Evolutionary conservation across 2,113 vertebrate genomes (phyloP), one percentile per base, ranked within the genome.

Genomic region (Nycticryphes semicollaris): DNA sequence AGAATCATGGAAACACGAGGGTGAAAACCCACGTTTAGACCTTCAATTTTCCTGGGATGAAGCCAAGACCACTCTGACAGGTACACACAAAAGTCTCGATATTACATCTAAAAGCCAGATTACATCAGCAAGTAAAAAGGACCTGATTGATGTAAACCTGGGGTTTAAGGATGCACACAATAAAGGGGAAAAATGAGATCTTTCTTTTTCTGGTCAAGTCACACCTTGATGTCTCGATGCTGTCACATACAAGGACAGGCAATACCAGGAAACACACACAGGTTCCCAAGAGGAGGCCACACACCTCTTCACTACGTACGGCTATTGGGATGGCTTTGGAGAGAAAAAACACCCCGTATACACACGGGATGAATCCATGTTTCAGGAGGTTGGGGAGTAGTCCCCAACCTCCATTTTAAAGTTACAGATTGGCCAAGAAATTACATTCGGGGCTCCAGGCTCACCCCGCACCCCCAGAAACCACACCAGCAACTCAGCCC

Each of bases 1-100:
- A 54, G 21, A 62, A 45, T 22, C 17, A 23, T 0, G 0, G 54
- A 50, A 69, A 56, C 0, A 1, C 1, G 37, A 86, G 47, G 12
- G 4, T 4, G 30, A 79, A 85, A 73, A 21, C 47, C 47, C 37
- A 21, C 9, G 9, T 47, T 59, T 6, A 74, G 25, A 77, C 43
- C 60, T 64, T 45, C 3, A 1, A 10, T 33, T 64, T 79, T 25
- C 78, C 68, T 0, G 1, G 31, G 43, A 51, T 14, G 69, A 69
- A 80, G 54, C 20, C 5, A 3, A 70, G 39, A 50, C 19, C 24
- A 3, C 27, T 45, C 74, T 12, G 31, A 39, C 21, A 53, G 39
- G 35, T 6, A 35, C 5, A 30, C 2, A 3, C 14, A 62, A 27
- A 87, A 57, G 22, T 27, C 72, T 80, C 37, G 6, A 9, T 31